These are phyloP conservation scores for Lepisosteus osseus DNA, from an alignment of 2,113 vertebrate genomes.

Conservation along the genomic window DNA sequence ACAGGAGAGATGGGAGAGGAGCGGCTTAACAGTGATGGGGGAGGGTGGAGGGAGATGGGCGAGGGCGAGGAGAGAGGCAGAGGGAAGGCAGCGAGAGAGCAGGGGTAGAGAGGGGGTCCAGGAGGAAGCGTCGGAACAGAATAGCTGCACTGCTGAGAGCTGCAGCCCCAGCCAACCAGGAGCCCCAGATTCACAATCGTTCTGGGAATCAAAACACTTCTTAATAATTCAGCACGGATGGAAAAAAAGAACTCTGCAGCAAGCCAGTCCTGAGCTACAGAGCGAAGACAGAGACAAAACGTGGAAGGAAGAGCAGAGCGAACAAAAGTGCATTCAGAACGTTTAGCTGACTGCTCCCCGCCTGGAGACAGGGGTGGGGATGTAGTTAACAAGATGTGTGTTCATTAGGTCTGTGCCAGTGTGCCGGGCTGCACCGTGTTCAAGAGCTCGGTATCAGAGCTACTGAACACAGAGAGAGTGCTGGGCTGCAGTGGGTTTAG, in stretches of 20 bases:
- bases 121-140: neutral
- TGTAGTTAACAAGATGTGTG: neutral
- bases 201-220: slow-evolving; percentile 62
- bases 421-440: slow-evolving; percentile 8
- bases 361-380: neutral
- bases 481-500: neutral
- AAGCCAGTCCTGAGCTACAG: slow-evolving; percentile 1
- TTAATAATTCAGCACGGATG: slow-evolving; percentile 75
- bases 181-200: slow-evolving; percentile 25
- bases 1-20: too few species aligned
- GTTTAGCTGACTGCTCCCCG: neutral
- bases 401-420: neutral
- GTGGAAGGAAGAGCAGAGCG: slow-evolving; percentile 2
- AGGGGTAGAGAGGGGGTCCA: neutral
- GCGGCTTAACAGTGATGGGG: neutral
- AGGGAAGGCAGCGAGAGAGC: neutral
- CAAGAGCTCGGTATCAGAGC: neutral
- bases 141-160: slow-evolving; percentile 16
- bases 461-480: neutral
- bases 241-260: slow-evolving; percentile 25
- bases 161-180: slow-evolving; percentile 8
- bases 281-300: slow-evolving; percentile 5
- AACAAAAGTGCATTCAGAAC: neutral
- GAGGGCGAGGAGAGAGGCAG: neutral
- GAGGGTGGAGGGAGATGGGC: neutral